Conservation (phyloP, 2,888 invertebrate species). For the Tortrix viridana region DNA sequence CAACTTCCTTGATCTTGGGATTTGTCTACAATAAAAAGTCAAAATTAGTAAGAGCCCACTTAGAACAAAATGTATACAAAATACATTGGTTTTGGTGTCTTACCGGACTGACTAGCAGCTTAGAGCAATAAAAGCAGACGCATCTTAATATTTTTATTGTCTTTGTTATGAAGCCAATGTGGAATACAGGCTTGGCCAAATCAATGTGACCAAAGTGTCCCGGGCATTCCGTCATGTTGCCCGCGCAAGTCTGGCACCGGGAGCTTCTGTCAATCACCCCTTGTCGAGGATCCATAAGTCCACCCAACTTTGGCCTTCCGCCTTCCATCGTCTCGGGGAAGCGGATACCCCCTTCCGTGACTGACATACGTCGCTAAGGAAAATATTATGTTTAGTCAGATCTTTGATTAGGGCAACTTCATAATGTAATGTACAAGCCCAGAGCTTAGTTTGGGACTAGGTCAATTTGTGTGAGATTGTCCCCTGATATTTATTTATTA, state of each 20-base stretch:
- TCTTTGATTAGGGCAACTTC: conserved; percentile 31
- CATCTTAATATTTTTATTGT: conserved; percentile 98
- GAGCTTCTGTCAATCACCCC: conserved; percentile 98
- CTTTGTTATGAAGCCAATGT: conserved; percentile 98
- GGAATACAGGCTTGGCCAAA: conserved; percentile 98
- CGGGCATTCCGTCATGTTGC: conserved; percentile 99
- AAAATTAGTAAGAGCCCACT: too few species aligned
- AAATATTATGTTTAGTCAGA: not conserved
- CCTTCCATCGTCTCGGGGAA: conserved; percentile 99
- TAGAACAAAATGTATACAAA: too few species aligned
- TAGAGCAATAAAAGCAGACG: conserved; percentile 99
- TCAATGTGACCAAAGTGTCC: conserved; percentile 99
- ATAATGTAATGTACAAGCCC: too few species aligned
- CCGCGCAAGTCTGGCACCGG: conserved; percentile 97
- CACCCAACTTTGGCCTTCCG: conserved; percentile 98
- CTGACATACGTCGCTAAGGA: conserved; percentile 97
- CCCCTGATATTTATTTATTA: too few species aligned
- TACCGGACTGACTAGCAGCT: conserved; percentile 96
- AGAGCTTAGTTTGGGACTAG: too few species aligned
- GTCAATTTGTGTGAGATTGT: too few species aligned
- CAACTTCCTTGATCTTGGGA: conserved; percentile 96
- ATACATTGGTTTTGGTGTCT: conserved; percentile 60
- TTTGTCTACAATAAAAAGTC: conserved; percentile 84
- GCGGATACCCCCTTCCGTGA: conserved; percentile 97
- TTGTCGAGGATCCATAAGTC: conserved; percentile 99